Base-by-base conservation (phyloP, 2,797 vertebrate genomes). In the Chloroceryle amazona region DNA sequence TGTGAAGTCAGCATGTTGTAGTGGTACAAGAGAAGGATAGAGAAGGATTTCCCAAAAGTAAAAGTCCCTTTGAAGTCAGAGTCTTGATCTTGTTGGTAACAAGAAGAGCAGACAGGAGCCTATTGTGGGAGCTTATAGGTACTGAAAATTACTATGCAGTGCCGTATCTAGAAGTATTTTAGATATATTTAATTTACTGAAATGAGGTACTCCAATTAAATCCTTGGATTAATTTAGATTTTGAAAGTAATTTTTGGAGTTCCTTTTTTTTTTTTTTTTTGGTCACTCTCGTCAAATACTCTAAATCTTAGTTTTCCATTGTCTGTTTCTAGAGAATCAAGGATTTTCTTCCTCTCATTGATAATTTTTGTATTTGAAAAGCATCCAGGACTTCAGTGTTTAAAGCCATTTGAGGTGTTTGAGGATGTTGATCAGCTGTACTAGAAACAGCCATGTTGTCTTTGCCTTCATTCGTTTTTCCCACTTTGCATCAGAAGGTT, bases 121-220 rank as follows among this genome's bases (percentile, higher is more conserved):
- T 85, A 17, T 46, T 41, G 61, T 71, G 9, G 3, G 49, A 25
- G 12, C 33, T 68, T 52, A 20, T 4, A 55, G 13, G 10, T 81
- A 28, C 70, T 75, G 35, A 83, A 92, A 89, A 63, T 65, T 23
- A 41, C 25, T 54, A 3, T 67, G 37, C 14, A 39, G 29, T 65
- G 10, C 33, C 2, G 2, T 23, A 52, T 58, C 10, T 55, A 11
- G 10, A 15, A 0, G 0, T 26, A 28, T 29, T 74, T 60, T 49
- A 8, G 20, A 31, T 55, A 21, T 57, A 41, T 55, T 88, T 51
- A 21, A 1, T 80, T 92, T 65, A 74, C 46, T 91, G 37, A 72
- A 89, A 60, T 42, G 23, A 51, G 31, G 15, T 62, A 19, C 25
- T 23, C 10, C 17, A 55, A 3, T 46, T 13, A 92, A 95, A 61